phyloP scores from a whole-genome alignment of 2,888 invertebrate genomes.

The Steinernema hermaphroditum region DNA sequence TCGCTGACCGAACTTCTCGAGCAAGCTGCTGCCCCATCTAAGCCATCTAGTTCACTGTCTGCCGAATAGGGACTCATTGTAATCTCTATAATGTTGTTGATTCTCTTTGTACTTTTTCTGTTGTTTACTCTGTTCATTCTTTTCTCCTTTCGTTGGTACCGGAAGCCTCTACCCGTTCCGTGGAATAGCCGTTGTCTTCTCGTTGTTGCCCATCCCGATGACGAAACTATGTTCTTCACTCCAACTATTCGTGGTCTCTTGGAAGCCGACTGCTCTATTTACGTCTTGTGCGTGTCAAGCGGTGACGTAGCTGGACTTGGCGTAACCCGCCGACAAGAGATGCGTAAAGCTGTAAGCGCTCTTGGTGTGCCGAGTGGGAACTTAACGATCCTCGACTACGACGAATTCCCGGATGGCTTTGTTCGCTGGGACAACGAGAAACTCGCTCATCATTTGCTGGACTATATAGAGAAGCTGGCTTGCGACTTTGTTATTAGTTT shows the following conservation, averaged over 20 bases:
- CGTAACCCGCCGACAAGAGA: slow-evolving; percentile 76
- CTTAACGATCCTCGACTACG: slow-evolving; percentile 73
- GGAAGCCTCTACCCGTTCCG: slow-evolving; percentile 33
- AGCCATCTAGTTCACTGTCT: background rate
- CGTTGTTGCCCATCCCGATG: slow-evolving; percentile 93
- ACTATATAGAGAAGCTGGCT: slow-evolving; percentile 44
- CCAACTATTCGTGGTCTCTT: slow-evolving; percentile 71
- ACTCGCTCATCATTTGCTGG: slow-evolving; percentile 36
- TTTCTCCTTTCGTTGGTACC: background rate
- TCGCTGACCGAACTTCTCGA: slow-evolving; percentile 44
- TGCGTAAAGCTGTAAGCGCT: slow-evolving; percentile 79
- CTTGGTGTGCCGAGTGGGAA: slow-evolving; percentile 80
- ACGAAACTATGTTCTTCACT: slow-evolving; percentile 98
- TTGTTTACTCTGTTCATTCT: slow-evolving; percentile 12
- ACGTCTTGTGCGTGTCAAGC: slow-evolving; percentile 51
- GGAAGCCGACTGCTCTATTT: slow-evolving; percentile 37
- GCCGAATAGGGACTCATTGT: background rate
- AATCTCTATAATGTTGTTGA: background rate
- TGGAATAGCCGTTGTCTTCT: slow-evolving; percentile 70
- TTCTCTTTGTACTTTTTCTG: background rate
- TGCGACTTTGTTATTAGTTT: slow-evolving; percentile 78
- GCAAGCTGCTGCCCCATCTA: slow-evolving; percentile 19
- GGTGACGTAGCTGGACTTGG: slow-evolving; percentile 47
- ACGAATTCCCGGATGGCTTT: slow-evolving; percentile 77
- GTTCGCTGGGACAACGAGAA: slow-evolving; percentile 43